Conservation (phyloP, 2,113 vertebrate genomes). For the Cyanistes caeruleus region DNA sequence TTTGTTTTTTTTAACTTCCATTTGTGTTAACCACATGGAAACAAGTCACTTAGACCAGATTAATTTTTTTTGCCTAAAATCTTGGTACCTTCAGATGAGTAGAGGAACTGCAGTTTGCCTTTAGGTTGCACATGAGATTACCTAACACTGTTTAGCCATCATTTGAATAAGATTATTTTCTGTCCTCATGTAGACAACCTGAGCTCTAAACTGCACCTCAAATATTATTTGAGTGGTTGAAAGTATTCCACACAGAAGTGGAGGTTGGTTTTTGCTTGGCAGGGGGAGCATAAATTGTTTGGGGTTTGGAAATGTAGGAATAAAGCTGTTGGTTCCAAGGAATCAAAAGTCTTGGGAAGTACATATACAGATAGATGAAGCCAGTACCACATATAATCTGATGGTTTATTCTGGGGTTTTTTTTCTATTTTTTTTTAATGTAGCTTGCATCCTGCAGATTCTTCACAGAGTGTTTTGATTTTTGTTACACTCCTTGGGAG, state of each 20-base stretch:
- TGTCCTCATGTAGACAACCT: neutral
- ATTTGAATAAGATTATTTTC: neutral
- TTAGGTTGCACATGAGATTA: neutral
- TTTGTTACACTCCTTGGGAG: neutral
- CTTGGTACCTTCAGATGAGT: neutral
- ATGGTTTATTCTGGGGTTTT: neutral
- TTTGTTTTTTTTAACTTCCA: neutral
- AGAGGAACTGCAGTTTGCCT: neutral
- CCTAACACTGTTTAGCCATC: neutral
- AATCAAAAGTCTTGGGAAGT: neutral
- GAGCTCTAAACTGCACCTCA: neutral
- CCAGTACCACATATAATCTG: neutral
- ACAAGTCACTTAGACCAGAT: neutral
- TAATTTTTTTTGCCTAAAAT: neutral
- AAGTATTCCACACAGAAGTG: neutral
- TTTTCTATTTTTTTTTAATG: neutral
- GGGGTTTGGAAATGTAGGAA: neutral
- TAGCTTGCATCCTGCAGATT: neutral
- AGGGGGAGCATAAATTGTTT: accelerated
- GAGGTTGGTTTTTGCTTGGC: neutral
- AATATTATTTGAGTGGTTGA: neutral
- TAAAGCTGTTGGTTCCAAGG: neutral
- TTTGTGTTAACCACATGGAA: neutral
- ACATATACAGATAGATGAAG: neutral
- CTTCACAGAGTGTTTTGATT: neutral